Evolutionary conservation across 2,888 invertebrate genomes (phyloP), one percentile per base, ranked within the genome.

Genomic region (Ormyrus rosae): DNA sequence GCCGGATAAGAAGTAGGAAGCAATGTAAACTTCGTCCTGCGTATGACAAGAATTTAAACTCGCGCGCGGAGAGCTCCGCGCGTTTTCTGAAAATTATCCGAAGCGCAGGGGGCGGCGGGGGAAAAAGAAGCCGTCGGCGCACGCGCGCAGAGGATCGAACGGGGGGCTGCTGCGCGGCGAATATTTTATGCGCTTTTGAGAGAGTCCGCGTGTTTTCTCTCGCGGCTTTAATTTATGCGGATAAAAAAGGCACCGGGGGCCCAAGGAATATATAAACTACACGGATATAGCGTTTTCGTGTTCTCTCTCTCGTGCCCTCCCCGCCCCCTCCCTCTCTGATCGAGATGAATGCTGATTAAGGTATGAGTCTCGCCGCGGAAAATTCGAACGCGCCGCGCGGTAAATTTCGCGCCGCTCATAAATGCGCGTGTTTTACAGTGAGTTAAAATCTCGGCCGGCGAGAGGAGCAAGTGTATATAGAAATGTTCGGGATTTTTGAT

Each of bases 301-400:
- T 81, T 81, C 68, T 72, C 19, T 19, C 19, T 19, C 19, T n/a
- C n/a, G n/a, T n/a, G n/a, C n/a, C n/a, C n/a, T n/a, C n/a, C n/a
- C n/a, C n/a, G 19, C 19, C 19, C 19, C 19, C 19, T 19, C 19
- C 19, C 19, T 19, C 19, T 71, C 71, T 81, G 78, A 78, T 81
- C 81, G 81, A 81, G 81, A 81, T 75, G 81, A 78, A 78, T 78
- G 78, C 78, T 64, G 75, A 81, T 81, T 78, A 75, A 58, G 58
- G 65, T 8, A 19, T 19, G 5, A 53, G 58, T 55, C 45, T 58
- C n/a, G 19, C 19, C 19, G 48, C 51, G 45, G 67, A 51, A 74
- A 74, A 70, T 73, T 79, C 69, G 68, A 73, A 70, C 74, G 73
- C 7, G 51, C 56, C 65, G 13, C 45, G 50, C 70, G n/a, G 56